These are phyloP conservation scores for Diglossa cyanea DNA, from an alignment of 2,797 vertebrate species.

Conservation along the genomic window DNA sequence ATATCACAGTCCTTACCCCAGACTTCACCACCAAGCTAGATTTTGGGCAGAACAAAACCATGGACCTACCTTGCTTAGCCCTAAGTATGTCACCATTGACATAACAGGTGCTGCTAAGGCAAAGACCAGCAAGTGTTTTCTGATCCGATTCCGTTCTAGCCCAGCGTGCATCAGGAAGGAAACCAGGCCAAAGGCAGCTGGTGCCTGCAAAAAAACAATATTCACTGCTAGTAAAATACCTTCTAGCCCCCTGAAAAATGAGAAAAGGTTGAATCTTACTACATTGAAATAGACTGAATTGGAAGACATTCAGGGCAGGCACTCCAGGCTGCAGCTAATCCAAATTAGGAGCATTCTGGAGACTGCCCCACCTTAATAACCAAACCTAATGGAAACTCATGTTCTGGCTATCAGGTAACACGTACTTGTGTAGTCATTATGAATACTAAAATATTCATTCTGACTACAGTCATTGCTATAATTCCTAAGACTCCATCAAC, in stretches of 20 bases:
- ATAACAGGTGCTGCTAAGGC: constrained; percentile 92
- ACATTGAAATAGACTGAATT: not conserved
- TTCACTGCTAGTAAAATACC: not conserved
- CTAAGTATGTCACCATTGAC: constrained; percentile 93
- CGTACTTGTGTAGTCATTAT: not conserved
- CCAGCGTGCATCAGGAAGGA: constrained; percentile 98
- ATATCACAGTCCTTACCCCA: not conserved
- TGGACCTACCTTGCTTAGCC: constrained; percentile 90
- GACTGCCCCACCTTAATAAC: not conserved
- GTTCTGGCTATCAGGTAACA: not conserved
- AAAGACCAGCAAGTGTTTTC: constrained; percentile 95
- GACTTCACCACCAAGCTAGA: not conserved
- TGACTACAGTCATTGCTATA: not conserved
- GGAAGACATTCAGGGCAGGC: not conserved
- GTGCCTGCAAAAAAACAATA: constrained; percentile 80
- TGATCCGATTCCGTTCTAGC: constrained; percentile 95
- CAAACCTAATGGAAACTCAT: not conserved
- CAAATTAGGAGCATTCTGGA: not conserved
- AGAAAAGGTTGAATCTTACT: not conserved
- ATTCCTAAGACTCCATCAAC: not conserved
- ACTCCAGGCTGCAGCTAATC: not conserved
- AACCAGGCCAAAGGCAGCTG: constrained; percentile 95
- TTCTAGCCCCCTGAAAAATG: not conserved
- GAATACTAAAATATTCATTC: not conserved
- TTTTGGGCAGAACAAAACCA: not conserved